These are phyloP conservation scores for Aptenodytes patagonicus DNA, from an alignment of 2,113 vertebrate genomes.

Conservation along the genomic window DNA sequence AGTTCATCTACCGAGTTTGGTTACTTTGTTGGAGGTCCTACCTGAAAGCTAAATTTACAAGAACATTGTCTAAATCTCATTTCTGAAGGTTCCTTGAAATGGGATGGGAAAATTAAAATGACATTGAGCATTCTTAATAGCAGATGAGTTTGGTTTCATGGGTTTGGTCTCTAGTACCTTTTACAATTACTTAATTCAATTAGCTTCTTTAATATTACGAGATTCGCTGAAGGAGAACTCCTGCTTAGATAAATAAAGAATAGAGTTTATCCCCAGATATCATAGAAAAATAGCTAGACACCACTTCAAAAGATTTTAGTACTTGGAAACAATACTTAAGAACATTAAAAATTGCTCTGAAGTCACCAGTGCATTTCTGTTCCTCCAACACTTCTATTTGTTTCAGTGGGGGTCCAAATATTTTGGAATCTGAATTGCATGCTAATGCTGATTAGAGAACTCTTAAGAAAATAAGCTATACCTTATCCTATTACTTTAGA, in stretches of 20 bases:
- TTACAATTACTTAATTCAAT: slow-evolving; percentile 41
- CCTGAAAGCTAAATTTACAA: background rate
- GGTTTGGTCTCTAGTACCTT: background rate
- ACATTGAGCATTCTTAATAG: background rate
- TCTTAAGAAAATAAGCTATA: slow-evolving; percentile 38
- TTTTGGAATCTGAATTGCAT: slow-evolving; percentile 14
- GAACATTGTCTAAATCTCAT: background rate
- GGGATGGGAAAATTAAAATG: background rate
- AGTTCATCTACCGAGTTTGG: background rate
- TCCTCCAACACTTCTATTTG: background rate
- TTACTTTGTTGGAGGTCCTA: background rate
- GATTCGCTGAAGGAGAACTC: background rate
- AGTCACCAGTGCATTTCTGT: background rate
- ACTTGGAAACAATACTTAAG: background rate
- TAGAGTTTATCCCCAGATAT: background rate
- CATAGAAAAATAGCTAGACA: background rate
- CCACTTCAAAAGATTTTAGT: background rate
- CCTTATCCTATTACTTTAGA: slow-evolving; percentile 15
- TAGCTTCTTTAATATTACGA: background rate
- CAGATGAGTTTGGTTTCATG: background rate
- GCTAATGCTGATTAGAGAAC: background rate
- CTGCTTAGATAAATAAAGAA: slow-evolving; percentile 9
- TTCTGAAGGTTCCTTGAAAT: background rate
- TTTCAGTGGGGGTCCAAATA: slow-evolving; percentile 9
- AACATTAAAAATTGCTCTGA: slow-evolving; percentile 6